These are phyloP conservation scores for Donacobius atricapilla DNA, from an alignment of 2,113 vertebrate genomes.

Conservation along the genomic window DNA sequence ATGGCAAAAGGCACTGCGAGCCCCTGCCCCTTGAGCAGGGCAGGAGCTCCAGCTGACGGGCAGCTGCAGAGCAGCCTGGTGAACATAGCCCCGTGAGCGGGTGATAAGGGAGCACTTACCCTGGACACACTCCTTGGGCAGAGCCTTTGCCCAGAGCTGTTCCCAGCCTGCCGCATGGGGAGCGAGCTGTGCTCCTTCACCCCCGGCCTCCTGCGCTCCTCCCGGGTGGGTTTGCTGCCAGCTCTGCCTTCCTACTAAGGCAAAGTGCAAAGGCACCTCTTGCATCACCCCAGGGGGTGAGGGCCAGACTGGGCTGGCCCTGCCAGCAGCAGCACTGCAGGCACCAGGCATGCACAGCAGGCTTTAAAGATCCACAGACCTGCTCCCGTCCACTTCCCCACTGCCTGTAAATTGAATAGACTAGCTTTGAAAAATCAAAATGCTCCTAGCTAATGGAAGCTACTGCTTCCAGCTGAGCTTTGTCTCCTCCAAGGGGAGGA, in stretches of 20 bases:
- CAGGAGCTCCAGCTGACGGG: not conserved
- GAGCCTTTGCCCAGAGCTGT: not conserved
- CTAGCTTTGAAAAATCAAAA: not conserved
- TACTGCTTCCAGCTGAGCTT: not conserved
- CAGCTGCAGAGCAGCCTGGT: not conserved
- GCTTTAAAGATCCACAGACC: not conserved
- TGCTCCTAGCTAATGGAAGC: not conserved
- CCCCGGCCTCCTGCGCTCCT: not conserved
- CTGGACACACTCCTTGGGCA: accelerated
- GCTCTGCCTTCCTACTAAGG: not conserved
- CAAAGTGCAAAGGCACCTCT: not conserved
- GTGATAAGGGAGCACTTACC: not conserved
- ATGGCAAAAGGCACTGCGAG: not conserved
- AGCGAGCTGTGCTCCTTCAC: accelerated
- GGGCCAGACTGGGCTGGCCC: not conserved
- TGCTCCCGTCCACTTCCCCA: not conserved
- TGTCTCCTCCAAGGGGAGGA: not conserved
- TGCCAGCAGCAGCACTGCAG: not conserved
- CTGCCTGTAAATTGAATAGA: not conserved
- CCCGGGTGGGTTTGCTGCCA: not conserved
- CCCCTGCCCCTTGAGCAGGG: constrained; percentile 1
- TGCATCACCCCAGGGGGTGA: not conserved
- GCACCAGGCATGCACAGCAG: not conserved
- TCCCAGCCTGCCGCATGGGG: accelerated
- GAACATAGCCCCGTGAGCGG: not conserved